These are phyloP conservation scores for Spondyliosoma cantharus DNA, from an alignment of 2,797 vertebrate genomes.

Conservation along the genomic window DNA sequence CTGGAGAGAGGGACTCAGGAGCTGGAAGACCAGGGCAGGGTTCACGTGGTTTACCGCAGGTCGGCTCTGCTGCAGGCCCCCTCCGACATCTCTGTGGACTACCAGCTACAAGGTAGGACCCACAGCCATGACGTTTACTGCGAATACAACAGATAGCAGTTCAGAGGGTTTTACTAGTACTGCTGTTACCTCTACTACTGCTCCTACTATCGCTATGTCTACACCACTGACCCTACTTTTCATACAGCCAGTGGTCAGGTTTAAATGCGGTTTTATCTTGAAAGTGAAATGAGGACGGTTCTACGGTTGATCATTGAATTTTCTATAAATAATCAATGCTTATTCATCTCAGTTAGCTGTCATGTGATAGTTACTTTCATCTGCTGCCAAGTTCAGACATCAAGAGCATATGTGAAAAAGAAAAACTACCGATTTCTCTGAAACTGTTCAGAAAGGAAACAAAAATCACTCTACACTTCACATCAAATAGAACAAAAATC, in stretches of 20 bases:
- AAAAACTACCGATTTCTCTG: too few species aligned
- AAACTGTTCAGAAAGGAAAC: background rate
- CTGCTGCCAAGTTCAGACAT: background rate
- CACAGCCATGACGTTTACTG: rapidly evolving
- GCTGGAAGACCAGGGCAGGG: conserved; percentile 91
- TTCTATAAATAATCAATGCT: background rate
- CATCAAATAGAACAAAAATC: background rate
- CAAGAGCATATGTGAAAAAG: too few species aligned
- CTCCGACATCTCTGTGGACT: conserved; percentile 80
- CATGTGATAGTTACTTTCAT: background rate
- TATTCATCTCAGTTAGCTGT: background rate
- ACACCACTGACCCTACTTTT: background rate
- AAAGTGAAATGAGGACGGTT: background rate
- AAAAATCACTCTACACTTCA: background rate
- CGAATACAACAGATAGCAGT: background rate
- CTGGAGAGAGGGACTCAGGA: conserved; percentile 93
- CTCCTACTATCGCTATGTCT: background rate
- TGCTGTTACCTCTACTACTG: background rate
- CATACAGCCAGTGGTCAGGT: background rate
- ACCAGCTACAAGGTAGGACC: conserved; percentile 80
- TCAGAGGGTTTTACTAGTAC: background rate
- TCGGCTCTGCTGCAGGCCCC: conserved; percentile 83
- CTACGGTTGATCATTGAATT: background rate
- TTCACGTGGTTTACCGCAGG: conserved; percentile 94
- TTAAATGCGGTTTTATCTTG: background rate